Percentiles rank a stretch among this genome's conserved stretches.
These are phyloP conservation scores for Cephus sareptanus DNA, from an alignment of 2,888 invertebrate genomes.

Conservation along the genomic window DNA sequence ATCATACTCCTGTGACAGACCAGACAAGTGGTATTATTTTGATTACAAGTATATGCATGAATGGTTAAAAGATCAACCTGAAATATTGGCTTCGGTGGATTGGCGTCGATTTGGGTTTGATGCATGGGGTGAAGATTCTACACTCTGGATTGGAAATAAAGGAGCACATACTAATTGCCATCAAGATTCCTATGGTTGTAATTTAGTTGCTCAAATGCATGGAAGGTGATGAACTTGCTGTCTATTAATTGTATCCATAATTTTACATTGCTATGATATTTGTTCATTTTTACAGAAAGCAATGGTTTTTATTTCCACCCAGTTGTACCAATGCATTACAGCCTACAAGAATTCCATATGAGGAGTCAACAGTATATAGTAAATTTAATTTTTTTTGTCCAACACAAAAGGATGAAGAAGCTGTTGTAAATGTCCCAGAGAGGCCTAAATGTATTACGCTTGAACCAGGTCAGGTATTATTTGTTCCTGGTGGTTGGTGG, in stretches of 20 bases:
- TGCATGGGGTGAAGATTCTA: slow-evolving; percentile 75
- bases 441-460: slow-evolving; percentile 74
- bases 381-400: slow-evolving; percentile 84
- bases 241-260: slow-evolving; percentile 4
- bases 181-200: slow-evolving; percentile 93
- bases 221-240: slow-evolving; percentile 75
- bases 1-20: slow-evolving; percentile 45
- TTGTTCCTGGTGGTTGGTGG: slow-evolving; percentile 96
- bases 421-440: slow-evolving; percentile 63
- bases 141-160: slow-evolving; percentile 88
- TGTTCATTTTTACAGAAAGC: slow-evolving; percentile 73
- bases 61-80: slow-evolving; percentile 72
- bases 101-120: slow-evolving; percentile 83
- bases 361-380: slow-evolving; percentile 95
- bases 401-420: slow-evolving; percentile 66
- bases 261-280: slow-evolving; percentile 18
- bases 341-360: slow-evolving; percentile 91
- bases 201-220: slow-evolving; percentile 88
- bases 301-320: slow-evolving; percentile 93
- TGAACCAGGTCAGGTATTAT: slow-evolving; percentile 86
- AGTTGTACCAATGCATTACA: slow-evolving; percentile 73
- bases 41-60: slow-evolving; percentile 85
- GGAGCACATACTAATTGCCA: slow-evolving; percentile 95
- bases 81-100: slow-evolving; percentile 69
- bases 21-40: slow-evolving; percentile 80